Percentiles rank a stretch among this genome's conserved stretches.
Evolutionary conservation across 64 coral and sea anemone species (phyloP).

Genomic region (Actinia tenebrosa): DNA sequence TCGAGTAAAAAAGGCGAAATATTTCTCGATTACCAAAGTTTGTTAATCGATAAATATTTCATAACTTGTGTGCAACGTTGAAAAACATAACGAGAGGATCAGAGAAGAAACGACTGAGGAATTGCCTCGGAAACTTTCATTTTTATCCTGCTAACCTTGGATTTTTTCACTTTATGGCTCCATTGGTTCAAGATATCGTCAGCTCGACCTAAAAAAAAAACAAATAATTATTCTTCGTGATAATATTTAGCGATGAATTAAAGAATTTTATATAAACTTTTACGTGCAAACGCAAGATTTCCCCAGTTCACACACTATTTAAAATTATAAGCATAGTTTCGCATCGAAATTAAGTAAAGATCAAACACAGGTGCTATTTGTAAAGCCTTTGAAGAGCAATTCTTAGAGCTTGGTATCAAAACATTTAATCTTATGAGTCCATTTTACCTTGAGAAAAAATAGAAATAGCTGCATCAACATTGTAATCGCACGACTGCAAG

Average conservation of each 20-base stretch:
- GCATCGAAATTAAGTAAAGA: neutral
- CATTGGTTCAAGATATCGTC: constrained; percentile 67
- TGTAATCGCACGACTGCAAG: constrained; percentile 78
- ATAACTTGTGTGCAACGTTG: constrained; percentile 22
- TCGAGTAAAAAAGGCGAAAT: neutral
- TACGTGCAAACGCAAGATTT: neutral
- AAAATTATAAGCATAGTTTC: neutral
- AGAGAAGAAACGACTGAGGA: neutral
- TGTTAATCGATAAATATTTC: constrained; percentile 28
- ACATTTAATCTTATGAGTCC: neutral
- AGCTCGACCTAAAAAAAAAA: constrained; percentile 46
- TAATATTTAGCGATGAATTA: neutral
- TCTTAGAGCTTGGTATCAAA: neutral
- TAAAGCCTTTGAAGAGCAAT: neutral
- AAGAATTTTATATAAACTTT: neutral
- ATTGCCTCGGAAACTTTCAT: neutral
- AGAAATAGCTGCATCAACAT: constrained; percentile 68
- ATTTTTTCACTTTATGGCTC: constrained; percentile 62
- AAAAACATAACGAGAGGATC: neutral
- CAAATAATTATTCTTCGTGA: constrained; percentile 21
- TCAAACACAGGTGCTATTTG: neutral
- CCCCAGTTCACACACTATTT: neutral
- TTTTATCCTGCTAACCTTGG: constrained; percentile 56
- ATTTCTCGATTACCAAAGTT: constrained; percentile 8
- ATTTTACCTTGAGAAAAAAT: constrained; percentile 76